Percentiles rank a stretch among this genome's conserved stretches.
phyloP scores from a whole-genome alignment of 2,113 vertebrate species.

The Capreolus pygargus region DNA sequence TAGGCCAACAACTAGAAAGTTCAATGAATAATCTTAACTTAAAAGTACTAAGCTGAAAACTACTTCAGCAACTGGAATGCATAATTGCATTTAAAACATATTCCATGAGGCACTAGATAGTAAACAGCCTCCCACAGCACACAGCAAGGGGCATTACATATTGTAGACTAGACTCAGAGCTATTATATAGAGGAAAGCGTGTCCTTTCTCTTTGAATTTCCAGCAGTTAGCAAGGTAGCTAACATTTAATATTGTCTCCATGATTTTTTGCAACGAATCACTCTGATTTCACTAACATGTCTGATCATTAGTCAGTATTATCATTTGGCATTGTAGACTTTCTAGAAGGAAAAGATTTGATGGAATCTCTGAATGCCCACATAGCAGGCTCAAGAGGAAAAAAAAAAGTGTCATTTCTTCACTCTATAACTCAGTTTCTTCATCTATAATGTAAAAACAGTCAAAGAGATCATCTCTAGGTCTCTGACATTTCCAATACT shows the following conservation, averaged over 20 bases:
- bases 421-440: background rate
- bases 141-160: background rate
- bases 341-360: background rate
- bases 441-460: background rate
- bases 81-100: background rate
- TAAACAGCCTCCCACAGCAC: background rate
- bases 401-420: background rate
- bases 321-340: background rate
- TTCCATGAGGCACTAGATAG: background rate
- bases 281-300: background rate
- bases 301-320: background rate
- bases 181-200: background rate
- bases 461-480: background rate
- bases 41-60: background rate
- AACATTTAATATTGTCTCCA: background rate
- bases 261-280: background rate
- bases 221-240: background rate
- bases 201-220: background rate
- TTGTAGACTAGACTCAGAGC: background rate
- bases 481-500: background rate
- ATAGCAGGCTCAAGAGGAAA: background rate
- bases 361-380: background rate
- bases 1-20: background rate
- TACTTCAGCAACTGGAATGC: background rate
- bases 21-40: background rate